phyloP scores from a whole-genome alignment of 2,113 vertebrate genomes.

The Hystrix cristata region DNA sequence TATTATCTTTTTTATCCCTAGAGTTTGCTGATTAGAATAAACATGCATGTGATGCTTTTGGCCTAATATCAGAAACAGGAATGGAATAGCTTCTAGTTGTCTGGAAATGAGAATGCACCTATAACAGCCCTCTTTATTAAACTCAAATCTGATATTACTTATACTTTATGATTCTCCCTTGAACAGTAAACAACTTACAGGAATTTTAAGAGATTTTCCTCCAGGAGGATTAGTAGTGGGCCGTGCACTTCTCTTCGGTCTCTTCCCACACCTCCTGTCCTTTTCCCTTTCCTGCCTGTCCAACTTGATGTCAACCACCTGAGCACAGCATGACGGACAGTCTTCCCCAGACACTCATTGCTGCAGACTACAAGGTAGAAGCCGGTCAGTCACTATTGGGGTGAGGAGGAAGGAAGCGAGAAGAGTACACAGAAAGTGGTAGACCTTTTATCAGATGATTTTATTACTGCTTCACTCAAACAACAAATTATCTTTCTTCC shows the following conservation, averaged over 20 bases:
- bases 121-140: constrained; percentile 53
- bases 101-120: constrained; percentile 78
- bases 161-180: constrained; percentile 71
- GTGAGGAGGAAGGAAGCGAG: neutral
- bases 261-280: constrained; percentile 48
- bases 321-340: constrained; percentile 56
- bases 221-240: constrained; percentile 65
- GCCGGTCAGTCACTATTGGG: neutral
- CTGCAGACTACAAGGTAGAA: constrained; percentile 41
- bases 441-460: constrained; percentile 57
- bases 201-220: constrained; percentile 62
- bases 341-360: constrained; percentile 32
- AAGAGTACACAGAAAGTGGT: neutral
- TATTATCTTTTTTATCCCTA: neutral
- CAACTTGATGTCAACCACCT: constrained; percentile 22
- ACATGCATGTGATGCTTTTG: constrained; percentile 60
- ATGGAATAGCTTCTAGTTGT: constrained; percentile 75
- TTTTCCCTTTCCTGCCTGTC: constrained; percentile 54
- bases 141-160: constrained; percentile 52
- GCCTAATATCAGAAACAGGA: constrained; percentile 72
- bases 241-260: constrained; percentile 56
- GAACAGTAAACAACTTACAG: constrained; percentile 68
- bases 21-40: constrained; percentile 70
- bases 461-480: constrained; percentile 62
- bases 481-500: constrained; percentile 51